Evolutionary conservation across 1,140 invertebrate species (phyloP).

Genomic region (Bombus sylvicola): DNA sequence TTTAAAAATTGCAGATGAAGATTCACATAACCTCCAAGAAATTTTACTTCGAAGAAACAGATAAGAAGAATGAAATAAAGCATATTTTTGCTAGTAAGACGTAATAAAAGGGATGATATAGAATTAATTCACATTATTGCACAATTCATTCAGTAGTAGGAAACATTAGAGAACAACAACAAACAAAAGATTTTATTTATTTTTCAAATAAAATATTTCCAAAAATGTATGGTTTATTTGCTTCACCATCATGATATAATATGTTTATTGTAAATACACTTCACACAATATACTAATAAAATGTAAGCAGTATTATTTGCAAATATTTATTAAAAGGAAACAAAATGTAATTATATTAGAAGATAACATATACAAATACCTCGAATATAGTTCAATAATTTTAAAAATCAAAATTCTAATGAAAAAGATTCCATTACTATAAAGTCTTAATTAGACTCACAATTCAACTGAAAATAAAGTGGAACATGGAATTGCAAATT

Average conservation of each 20-base stretch:
- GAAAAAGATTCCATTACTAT: neutral
- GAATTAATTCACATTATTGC: neutral
- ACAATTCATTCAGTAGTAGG: neutral
- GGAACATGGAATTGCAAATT: neutral
- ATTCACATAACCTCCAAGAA: conserved; percentile 25
- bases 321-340: neutral
- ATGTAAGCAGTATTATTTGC: neutral
- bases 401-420: neutral
- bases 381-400: neutral
- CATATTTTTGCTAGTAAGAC: neutral
- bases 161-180: neutral
- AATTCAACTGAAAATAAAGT: neutral
- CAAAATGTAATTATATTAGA: neutral
- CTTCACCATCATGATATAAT: neutral
- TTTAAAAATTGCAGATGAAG: neutral
- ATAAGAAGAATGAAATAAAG: neutral
- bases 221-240: conserved; percentile 4
- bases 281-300: neutral
- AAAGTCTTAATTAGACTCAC: neutral
- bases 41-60: too few relatives aligned
- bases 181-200: neutral
- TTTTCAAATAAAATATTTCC: conserved; percentile 7
- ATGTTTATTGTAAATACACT: neutral
- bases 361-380: neutral
- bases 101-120: neutral